phyloP scores from a whole-genome alignment of 1,140 invertebrate genomes.

The Drosophila sp. region DNA sequence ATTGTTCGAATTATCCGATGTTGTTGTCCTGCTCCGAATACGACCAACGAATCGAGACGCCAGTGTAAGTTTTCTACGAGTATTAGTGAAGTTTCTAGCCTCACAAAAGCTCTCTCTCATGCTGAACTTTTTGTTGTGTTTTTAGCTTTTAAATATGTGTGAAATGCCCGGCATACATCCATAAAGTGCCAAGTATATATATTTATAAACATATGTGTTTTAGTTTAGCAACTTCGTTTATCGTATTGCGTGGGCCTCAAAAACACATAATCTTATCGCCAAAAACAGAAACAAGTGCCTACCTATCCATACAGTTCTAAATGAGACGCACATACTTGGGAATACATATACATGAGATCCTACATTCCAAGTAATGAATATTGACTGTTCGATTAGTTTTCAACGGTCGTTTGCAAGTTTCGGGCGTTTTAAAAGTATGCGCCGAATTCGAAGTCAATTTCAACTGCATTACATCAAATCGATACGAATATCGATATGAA shows the following conservation, averaged over 20 bases:
- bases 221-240: conserved; percentile 45
- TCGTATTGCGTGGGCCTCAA: conserved; percentile 39
- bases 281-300: conserved; percentile 15
- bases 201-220: background rate
- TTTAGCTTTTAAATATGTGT: conserved; percentile 1
- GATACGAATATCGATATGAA: conserved; percentile 24
- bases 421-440: conserved; percentile 49
- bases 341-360: conserved; percentile 8
- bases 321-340: background rate
- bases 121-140: background rate
- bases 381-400: conserved; percentile 29
- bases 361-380: conserved; percentile 17
- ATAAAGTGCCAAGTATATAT: background rate
- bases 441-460: background rate
- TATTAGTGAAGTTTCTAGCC: background rate
- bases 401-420: conserved; percentile 26
- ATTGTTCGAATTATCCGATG: conserved; percentile 55
- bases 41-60: background rate
- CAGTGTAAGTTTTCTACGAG: conserved; percentile 14
- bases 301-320: conserved; percentile 14
- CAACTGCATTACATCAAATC: conserved; percentile 2
- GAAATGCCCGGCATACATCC: background rate
- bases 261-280: conserved; percentile 46
- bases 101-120: background rate
- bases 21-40: conserved; percentile 24